A percentile compares a stretch with the other conserved stretches of the same genome.
Evolutionary conservation across 2,797 vertebrate genomes (phyloP).

Genomic region (Neopelma chrysocephalum): DNA sequence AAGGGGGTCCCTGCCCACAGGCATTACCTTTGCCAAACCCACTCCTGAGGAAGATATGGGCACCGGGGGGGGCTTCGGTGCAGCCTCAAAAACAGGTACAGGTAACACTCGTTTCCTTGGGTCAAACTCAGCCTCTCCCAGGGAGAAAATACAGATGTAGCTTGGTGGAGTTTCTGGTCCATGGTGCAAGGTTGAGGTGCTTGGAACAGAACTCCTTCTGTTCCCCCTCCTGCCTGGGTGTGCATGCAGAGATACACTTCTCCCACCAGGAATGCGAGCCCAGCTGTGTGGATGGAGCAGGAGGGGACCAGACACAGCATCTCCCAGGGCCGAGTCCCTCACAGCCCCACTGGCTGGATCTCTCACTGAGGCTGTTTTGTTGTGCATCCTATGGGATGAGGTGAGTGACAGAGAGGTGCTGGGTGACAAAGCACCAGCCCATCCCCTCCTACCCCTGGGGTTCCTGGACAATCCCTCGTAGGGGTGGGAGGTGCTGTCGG

Average conservation of each 20-base stretch:
- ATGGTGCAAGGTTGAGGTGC: neutral
- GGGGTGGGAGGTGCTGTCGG: neutral
- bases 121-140: neutral
- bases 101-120: neutral
- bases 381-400: fast-evolving
- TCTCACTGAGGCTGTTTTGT: neutral
- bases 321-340: neutral
- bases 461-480: fast-evolving
- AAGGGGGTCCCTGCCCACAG: neutral
- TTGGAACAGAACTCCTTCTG: neutral
- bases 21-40: neutral
- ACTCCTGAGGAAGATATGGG: neutral
- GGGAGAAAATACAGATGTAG: neutral
- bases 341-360: neutral
- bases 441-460: neutral
- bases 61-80: neutral
- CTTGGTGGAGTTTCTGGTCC: neutral
- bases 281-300: neutral
- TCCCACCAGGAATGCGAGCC: neutral
- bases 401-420: neutral
- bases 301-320: neutral
- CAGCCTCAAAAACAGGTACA: neutral
- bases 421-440: neutral
- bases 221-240: neutral
- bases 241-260: neutral